These are phyloP conservation scores for Pissodes strobi DNA, from an alignment of 1,140 invertebrate species.

Conservation along the genomic window DNA sequence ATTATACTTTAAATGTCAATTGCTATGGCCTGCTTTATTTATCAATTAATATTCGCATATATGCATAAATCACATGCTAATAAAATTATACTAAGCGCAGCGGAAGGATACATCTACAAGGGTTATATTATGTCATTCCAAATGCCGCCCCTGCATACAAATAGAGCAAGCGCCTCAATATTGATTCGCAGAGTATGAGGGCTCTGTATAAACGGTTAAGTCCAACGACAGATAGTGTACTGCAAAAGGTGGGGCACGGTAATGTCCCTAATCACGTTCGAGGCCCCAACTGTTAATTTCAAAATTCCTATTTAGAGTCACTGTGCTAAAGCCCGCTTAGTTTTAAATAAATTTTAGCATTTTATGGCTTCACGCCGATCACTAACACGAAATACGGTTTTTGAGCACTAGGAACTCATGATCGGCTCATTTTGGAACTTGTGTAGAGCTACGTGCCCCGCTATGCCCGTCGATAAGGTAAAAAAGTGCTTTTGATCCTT, in stretches of 20 bases:
- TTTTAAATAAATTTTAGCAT: slow-evolving; percentile 1
- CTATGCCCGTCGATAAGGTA: slow-evolving; percentile 93
- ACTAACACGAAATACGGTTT: slow-evolving; percentile 1
- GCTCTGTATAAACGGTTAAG: slow-evolving; percentile 28
- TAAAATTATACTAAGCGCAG: too few species aligned
- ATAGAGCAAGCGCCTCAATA: slow-evolving; percentile 42
- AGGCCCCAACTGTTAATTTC: slow-evolving; percentile 20
- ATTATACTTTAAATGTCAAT: too few species aligned
- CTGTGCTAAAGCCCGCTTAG: background rate
- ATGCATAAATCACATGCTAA: too few species aligned
- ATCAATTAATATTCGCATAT: too few species aligned
- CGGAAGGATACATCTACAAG: too few species aligned
- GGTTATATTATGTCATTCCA: too few species aligned
- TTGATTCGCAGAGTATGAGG: slow-evolving; percentile 33
- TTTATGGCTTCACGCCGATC: slow-evolving; percentile 34
- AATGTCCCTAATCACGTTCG: slow-evolving; percentile 19
- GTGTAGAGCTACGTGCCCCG: slow-evolving; percentile 84
- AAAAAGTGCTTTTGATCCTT: slow-evolving; percentile 37
- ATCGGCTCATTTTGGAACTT: slow-evolving; percentile 93
- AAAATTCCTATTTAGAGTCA: slow-evolving; percentile 13
- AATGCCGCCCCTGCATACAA: slow-evolving; percentile 20
- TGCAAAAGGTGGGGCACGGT: slow-evolving; percentile 36
- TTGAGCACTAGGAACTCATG: slow-evolving; percentile 60
- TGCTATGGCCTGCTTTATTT: too few species aligned
- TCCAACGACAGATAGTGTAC: slow-evolving; percentile 32